Conservation (phyloP, 2,113 vertebrate genomes). For the Oncorhynchus kisutch region DNA sequence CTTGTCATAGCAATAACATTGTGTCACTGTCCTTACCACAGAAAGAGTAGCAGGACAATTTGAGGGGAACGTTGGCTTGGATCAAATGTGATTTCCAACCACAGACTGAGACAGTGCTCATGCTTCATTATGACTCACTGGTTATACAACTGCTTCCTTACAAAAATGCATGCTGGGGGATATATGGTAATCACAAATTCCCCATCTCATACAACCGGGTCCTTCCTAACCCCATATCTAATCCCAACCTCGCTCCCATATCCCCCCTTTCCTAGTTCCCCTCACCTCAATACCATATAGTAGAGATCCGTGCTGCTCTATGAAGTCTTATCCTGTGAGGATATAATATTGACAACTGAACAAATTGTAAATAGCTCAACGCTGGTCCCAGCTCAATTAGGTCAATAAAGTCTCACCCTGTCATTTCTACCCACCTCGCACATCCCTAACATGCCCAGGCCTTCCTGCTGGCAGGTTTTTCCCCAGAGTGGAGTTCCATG, state of each 20-base stretch:
- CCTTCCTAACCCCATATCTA: not conserved
- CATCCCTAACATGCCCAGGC: not conserved
- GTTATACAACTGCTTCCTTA: not conserved
- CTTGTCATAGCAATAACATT: not conserved
- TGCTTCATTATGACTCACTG: conserved; percentile 8
- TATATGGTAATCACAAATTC: not conserved
- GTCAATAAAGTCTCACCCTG: not conserved
- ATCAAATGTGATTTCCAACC: conserved; percentile 9
- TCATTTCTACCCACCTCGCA: not conserved
- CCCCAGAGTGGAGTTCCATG: not conserved
- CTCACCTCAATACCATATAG: not conserved
- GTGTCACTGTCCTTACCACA: not conserved
- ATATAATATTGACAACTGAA: no score
- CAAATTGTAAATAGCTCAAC: not conserved
- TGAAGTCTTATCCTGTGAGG: not conserved
- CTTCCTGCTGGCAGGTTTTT: conserved; percentile 3
- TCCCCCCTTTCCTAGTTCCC: not conserved
- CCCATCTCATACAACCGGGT: not conserved
- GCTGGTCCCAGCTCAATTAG: not conserved
- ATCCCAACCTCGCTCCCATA: not conserved
- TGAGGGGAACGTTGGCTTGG: conserved; percentile 10
- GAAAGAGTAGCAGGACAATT: conserved; percentile 2
- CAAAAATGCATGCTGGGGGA: conserved; percentile 2
- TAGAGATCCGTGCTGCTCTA: not conserved
- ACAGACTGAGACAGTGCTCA: not conserved